phyloP scores from a whole-genome alignment of 2,888 invertebrate genomes.

The Meiosimyza decipiens region DNA sequence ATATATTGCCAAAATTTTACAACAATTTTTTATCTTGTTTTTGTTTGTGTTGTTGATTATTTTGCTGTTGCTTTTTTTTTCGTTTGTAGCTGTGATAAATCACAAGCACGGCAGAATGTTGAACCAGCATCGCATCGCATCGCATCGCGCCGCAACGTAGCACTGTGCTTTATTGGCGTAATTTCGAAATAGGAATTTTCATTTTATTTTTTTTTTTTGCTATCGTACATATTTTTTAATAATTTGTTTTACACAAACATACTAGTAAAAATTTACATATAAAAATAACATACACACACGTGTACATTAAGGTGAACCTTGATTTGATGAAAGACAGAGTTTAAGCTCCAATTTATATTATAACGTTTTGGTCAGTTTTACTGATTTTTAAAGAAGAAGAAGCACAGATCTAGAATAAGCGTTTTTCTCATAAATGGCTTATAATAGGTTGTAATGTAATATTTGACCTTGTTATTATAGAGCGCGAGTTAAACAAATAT shows the following conservation, averaged over 20 bases:
- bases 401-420: too few species aligned
- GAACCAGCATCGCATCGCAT: conserved; percentile 4
- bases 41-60: conserved; percentile 2
- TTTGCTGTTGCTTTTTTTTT: neutral
- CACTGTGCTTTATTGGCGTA: conserved; percentile 9
- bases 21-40: neutral
- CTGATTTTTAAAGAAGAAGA: too few species aligned
- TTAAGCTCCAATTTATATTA: too few species aligned
- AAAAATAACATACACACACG: neutral
- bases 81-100: neutral
- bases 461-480: too few species aligned
- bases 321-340: too few species aligned
- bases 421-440: too few species aligned
- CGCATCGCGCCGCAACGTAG: neutral
- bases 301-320: too few species aligned
- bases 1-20: conserved; percentile 20
- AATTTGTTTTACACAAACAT: too few species aligned
- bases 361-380: too few species aligned
- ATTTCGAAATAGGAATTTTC: conserved; percentile 2
- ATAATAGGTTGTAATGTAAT: too few species aligned
- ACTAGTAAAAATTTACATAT: conserved; percentile 6
- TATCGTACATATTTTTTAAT: neutral
- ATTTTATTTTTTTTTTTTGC: neutral
- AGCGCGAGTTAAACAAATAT: too few species aligned
- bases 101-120: conserved; percentile 1